Percentiles rank a stretch among this genome's conserved stretches.
These are phyloP conservation scores for Mesitornis unicolor DNA, from an alignment of 2,113 vertebrate genomes.

Conservation along the genomic window DNA sequence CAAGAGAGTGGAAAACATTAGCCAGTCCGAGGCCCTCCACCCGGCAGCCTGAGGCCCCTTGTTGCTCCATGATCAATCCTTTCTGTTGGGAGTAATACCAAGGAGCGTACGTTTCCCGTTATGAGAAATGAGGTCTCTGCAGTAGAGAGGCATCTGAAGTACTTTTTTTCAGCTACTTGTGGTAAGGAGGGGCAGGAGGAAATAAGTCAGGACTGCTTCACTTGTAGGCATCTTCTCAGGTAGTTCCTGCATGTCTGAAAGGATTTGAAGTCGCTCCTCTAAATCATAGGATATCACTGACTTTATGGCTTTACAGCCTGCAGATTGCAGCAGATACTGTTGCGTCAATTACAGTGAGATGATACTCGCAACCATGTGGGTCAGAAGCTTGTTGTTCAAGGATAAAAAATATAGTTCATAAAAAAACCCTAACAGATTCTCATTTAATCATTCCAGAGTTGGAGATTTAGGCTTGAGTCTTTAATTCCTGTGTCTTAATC, in stretches of 20 bases:
- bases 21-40: neutral
- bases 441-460: neutral
- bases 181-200: neutral
- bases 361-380: neutral
- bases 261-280: neutral
- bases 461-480: neutral
- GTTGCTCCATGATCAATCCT: neutral
- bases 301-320: neutral
- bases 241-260: neutral
- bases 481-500: slow-evolving; percentile 17
- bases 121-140: neutral
- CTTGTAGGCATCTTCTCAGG: neutral
- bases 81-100: neutral
- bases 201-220: neutral
- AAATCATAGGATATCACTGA: neutral
- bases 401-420: neutral
- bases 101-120: neutral
- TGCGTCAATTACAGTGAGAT: neutral
- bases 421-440: neutral
- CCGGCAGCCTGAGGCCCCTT: neutral
- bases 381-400: neutral
- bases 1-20: neutral
- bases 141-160: neutral
- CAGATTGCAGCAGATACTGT: neutral
- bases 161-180: neutral